phyloP scores from a whole-genome alignment of 35 echinoderm and acorn worm genomes.

The Anneissia japonica region DNA sequence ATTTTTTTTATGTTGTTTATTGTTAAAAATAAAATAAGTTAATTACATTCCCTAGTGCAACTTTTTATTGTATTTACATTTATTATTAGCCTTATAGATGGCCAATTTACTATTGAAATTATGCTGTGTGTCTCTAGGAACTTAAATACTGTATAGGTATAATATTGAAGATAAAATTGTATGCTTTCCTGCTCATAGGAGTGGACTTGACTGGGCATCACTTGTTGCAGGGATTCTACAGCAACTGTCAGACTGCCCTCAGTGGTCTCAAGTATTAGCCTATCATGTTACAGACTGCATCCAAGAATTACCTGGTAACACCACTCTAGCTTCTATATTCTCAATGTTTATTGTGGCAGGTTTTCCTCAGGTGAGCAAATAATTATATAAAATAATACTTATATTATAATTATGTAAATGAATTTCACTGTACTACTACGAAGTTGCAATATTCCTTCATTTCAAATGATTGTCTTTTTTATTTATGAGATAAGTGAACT shows the following conservation, averaged over 20 bases:
- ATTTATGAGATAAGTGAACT: too few relatives aligned
- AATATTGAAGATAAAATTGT: not conserved
- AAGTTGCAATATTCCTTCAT: too few relatives aligned
- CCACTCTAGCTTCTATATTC: constrained; percentile 65
- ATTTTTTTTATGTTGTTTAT: not conserved
- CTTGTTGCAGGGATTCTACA: constrained; percentile 67
- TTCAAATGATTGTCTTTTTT: too few relatives aligned
- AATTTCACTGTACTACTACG: too few relatives aligned
- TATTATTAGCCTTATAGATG: too few relatives aligned
- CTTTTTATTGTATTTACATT: too few relatives aligned
- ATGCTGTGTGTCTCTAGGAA: too few relatives aligned
- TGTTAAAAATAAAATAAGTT: not conserved
- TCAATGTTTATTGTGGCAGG: constrained; percentile 89
- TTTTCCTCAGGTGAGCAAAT: constrained; percentile 78
- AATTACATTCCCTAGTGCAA: too few relatives aligned
- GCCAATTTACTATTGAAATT: too few relatives aligned
- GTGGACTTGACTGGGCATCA: constrained; percentile 89
- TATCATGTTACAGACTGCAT: constrained; percentile 62
- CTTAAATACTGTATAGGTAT: too few relatives aligned
- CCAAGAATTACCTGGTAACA: constrained; percentile 42
- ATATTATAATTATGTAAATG: too few relatives aligned
- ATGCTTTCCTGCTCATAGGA: constrained; percentile 32
- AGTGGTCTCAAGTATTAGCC: constrained; percentile 59
- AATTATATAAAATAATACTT: not conserved
- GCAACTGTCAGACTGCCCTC: constrained; percentile 51